These are phyloP conservation scores for Notechis scutatus DNA, from an alignment of 2,113 vertebrate genomes.

Conservation along the genomic window DNA sequence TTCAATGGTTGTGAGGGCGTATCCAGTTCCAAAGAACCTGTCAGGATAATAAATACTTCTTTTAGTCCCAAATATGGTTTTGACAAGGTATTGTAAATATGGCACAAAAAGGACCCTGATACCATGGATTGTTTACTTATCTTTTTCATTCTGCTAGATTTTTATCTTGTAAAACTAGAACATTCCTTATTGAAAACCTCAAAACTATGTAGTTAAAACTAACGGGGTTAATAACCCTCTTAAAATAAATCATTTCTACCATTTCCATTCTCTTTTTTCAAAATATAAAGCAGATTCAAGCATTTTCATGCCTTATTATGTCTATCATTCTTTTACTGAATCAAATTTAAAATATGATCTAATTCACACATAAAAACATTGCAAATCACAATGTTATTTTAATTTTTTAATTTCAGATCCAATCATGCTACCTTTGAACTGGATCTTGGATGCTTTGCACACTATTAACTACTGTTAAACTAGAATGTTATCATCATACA, in stretches of 20 bases:
- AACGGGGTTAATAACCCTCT: not conserved
- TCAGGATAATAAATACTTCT: slow-evolving; percentile 5
- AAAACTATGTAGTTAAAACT: not conserved
- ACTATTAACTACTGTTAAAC: not conserved
- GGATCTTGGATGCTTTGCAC: not conserved
- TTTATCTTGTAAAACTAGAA: not conserved
- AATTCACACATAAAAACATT: not conserved
- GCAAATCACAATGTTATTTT: not conserved
- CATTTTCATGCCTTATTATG: not conserved
- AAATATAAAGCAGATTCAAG: not conserved
- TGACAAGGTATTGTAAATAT: not conserved
- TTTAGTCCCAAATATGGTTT: not conserved
- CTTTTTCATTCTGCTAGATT: not conserved
- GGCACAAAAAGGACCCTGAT: not conserved
- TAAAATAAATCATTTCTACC: not conserved
- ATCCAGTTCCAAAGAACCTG: slow-evolving; percentile 95
- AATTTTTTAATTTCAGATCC: not conserved
- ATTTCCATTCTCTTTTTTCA: not conserved
- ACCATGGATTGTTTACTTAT: not conserved
- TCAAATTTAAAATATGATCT: not conserved
- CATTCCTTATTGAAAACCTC: not conserved
- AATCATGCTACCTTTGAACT: not conserved
- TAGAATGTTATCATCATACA: not conserved
- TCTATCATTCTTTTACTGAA: not conserved
- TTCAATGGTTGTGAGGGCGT: slow-evolving; percentile 96